Evolutionary conservation across 2,113 vertebrate species (phyloP).

Genomic region (Amblyopsis rosae): DNA sequence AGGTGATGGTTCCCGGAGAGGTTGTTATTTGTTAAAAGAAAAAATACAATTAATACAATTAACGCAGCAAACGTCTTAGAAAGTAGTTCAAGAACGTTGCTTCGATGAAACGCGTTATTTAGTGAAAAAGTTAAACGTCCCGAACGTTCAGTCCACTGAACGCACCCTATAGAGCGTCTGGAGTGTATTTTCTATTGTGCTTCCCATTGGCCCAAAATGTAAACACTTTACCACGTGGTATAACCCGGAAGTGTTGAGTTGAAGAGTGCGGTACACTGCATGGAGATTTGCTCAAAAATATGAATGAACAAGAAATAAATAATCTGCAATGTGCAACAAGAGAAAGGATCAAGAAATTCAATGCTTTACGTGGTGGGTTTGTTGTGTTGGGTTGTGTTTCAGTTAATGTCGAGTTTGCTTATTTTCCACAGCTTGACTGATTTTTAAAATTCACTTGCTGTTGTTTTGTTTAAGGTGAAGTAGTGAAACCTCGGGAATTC

Average conservation of each 20-base stretch:
- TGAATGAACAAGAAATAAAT: constrained; percentile 39
- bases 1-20: too few species aligned
- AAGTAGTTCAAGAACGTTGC: too few species aligned
- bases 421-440: too few species aligned
- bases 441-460: neutral
- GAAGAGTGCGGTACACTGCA: neutral
- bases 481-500: constrained; percentile 72
- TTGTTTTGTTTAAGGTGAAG: constrained; percentile 64
- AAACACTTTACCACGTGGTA: constrained; percentile 1
- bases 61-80: too few species aligned
- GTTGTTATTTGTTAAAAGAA: too few species aligned
- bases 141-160: too few species aligned
- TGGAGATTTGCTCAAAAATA: constrained; percentile 1
- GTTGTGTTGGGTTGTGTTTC: neutral
- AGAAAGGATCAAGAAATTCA: constrained; percentile 75
- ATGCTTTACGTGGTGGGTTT: constrained; percentile 60
- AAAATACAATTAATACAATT: too few species aligned
- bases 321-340: constrained; percentile 65
- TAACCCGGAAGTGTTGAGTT: constrained; percentile 10
- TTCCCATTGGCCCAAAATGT: neutral
- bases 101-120: too few species aligned
- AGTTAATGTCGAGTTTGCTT: neutral
- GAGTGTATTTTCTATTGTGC: too few species aligned
- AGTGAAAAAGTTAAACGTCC: too few species aligned
- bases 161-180: too few species aligned